phyloP scores from a whole-genome alignment of 2,888 invertebrate species.

The Macaria liturata region DNA sequence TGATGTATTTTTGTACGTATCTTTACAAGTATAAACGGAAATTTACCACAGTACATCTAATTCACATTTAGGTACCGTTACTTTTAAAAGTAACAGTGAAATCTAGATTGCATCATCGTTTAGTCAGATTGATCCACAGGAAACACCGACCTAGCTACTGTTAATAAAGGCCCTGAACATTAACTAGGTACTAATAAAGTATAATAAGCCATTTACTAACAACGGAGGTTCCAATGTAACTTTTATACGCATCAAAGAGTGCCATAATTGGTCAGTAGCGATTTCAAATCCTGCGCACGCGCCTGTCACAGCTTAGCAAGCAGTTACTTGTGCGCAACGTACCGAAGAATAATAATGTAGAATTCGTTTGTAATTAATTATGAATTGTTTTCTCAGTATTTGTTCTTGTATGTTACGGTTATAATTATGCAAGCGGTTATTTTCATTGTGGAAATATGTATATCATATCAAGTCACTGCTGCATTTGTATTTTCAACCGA shows the following conservation, averaged over 20 bases:
- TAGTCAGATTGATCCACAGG: conserved; percentile 1
- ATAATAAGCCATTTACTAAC: conserved; percentile 28
- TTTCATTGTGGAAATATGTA: conserved; percentile 4
- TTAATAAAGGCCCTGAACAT: neutral
- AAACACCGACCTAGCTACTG: neutral
- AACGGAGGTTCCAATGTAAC: conserved; percentile 26
- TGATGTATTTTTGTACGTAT: too few species aligned
- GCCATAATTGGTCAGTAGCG: conserved; percentile 61
- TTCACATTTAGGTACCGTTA: conserved; percentile 24
- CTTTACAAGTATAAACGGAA: too few species aligned
- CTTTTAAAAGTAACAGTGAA: conserved; percentile 1
- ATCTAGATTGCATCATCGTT: too few species aligned
- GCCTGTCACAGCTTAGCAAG: conserved; percentile 31
- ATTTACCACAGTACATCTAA: too few species aligned
- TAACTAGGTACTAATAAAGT: conserved; percentile 15
- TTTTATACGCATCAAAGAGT: conserved; percentile 60
- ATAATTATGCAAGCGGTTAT: conserved; percentile 13
- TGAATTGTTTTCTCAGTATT: conserved; percentile 35
- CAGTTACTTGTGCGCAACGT: conserved; percentile 22
- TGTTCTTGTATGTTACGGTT: conserved; percentile 37
- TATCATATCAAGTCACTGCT: too few species aligned
- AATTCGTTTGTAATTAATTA: conserved; percentile 48
- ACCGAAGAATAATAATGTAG: conserved; percentile 37
- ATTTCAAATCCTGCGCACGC: conserved; percentile 63
- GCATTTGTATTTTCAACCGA: too few species aligned